Evolutionary conservation across 2,888 invertebrate genomes (phyloP).

Genomic region (Parnassius apollo): DNA sequence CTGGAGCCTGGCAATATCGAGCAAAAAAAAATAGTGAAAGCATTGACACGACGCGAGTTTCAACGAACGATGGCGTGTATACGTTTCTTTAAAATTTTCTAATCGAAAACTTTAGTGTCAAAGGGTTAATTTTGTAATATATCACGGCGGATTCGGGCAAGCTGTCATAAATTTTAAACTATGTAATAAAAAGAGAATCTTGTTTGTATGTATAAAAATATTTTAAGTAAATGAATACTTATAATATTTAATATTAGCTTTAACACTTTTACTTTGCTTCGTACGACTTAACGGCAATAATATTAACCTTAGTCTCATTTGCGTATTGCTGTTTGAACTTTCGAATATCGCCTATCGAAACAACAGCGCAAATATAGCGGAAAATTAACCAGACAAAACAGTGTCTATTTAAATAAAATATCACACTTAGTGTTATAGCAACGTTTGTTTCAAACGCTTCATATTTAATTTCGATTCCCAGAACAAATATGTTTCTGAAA

Average conservation of each 20-base stretch:
- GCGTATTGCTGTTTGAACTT: slow-evolving; percentile 69
- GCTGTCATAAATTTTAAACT: background rate
- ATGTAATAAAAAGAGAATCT: slow-evolving; percentile 34
- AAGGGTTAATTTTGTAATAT: background rate
- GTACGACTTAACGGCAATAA: slow-evolving; percentile 37
- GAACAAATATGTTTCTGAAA: slow-evolving; percentile 14
- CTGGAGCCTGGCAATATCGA: slow-evolving; percentile 56
- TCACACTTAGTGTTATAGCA: slow-evolving; percentile 14
- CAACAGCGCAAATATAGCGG: slow-evolving; percentile 59
- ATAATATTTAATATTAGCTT: background rate
- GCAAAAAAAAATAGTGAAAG: slow-evolving; percentile 63
- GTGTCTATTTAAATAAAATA: slow-evolving; percentile 16
- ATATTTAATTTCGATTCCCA: slow-evolving; percentile 12
- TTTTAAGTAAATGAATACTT: background rate
- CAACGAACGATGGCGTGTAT: slow-evolving; percentile 53
- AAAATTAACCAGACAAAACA: slow-evolving; percentile 27
- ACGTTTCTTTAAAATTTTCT: slow-evolving; percentile 46
- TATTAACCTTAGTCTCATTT: slow-evolving; percentile 55
- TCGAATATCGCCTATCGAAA: slow-evolving; percentile 72
- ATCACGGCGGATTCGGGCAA: slow-evolving; percentile 3
- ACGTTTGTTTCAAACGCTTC: slow-evolving; percentile 4
- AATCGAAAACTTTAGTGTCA: slow-evolving; percentile 37
- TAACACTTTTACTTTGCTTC: slow-evolving; percentile 52
- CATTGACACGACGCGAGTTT: slow-evolving; percentile 59
- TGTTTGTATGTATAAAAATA: slow-evolving; percentile 27